Evolutionary conservation across 2,888 invertebrate species (phyloP).

Genomic region (Papilio protenor): DNA sequence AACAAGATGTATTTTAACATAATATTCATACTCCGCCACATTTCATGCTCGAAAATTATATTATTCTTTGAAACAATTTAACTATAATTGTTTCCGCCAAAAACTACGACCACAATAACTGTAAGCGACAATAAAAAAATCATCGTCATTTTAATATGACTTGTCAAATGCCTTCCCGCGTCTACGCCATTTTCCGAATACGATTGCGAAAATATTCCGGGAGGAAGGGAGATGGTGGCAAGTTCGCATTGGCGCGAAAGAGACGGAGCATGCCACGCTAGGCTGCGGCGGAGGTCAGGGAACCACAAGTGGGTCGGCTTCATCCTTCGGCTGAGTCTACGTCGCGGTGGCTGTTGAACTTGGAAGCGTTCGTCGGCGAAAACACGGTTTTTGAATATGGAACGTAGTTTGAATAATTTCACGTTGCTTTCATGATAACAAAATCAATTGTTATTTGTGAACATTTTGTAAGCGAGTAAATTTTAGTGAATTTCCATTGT

Average conservation of each 20-base stretch:
- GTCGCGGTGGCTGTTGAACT: constrained; percentile 74
- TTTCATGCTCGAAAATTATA: neutral
- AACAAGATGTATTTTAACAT: neutral
- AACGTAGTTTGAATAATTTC: constrained; percentile 57
- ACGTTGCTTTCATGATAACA: constrained; percentile 44
- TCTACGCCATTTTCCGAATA: constrained; percentile 77
- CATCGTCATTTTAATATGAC: constrained; percentile 63
- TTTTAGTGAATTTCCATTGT: neutral
- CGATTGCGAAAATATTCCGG: constrained; percentile 82
- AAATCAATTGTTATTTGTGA: neutral
- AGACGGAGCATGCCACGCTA: constrained; percentile 65
- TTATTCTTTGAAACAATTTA: constrained; percentile 4
- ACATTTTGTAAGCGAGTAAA: neutral
- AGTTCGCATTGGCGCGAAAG: constrained; percentile 52
- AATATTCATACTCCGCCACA: neutral
- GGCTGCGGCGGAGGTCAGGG: constrained; percentile 81
- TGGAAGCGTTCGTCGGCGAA: constrained; percentile 69
- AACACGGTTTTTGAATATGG: constrained; percentile 79
- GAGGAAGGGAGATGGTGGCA: constrained; percentile 67
- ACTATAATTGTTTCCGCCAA: constrained; percentile 21
- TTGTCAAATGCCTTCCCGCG: constrained; percentile 63
- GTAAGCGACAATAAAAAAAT: constrained; percentile 51
- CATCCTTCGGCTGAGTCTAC: constrained; percentile 79
- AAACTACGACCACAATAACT: constrained; percentile 15
- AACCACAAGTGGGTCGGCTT: constrained; percentile 82